These are phyloP conservation scores for Reticulitermes speratus DNA, from an alignment of 1,140 invertebrate species.

Conservation along the genomic window DNA sequence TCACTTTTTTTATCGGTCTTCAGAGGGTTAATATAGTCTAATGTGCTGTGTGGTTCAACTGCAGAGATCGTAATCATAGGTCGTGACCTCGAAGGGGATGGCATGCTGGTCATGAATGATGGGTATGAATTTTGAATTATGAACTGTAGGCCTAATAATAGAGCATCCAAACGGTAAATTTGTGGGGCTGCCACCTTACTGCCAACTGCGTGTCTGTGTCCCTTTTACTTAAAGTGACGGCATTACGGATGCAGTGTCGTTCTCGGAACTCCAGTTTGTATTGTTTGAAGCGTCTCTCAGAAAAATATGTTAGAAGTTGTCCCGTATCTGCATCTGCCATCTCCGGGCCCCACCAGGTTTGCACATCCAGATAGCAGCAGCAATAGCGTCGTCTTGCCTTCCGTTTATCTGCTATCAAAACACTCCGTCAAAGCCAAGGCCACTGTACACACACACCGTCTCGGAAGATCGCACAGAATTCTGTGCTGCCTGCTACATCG, in stretches of 20 bases:
- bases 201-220: too few relatives aligned
- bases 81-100: too few relatives aligned
- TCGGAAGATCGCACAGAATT: background rate
- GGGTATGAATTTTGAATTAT: too few relatives aligned
- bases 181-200: too few relatives aligned
- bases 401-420: background rate
- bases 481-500: background rate
- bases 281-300: background rate
- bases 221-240: too few relatives aligned
- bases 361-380: background rate
- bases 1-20: too few relatives aligned
- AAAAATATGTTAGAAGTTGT: constrained; percentile 14
- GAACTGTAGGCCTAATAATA: too few relatives aligned
- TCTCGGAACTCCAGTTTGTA: background rate
- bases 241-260: background rate
- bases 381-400: background rate
- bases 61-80: too few relatives aligned
- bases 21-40: too few relatives aligned
- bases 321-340: background rate
- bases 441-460: background rate
- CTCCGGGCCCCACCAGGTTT: background rate
- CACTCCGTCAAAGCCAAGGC: background rate
- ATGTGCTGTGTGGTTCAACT: too few relatives aligned
- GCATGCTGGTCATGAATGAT: too few relatives aligned
- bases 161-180: too few relatives aligned